Base-by-base conservation (phyloP, 2,888 invertebrate genomes). In the Alviniconcha strummeri region DNA sequence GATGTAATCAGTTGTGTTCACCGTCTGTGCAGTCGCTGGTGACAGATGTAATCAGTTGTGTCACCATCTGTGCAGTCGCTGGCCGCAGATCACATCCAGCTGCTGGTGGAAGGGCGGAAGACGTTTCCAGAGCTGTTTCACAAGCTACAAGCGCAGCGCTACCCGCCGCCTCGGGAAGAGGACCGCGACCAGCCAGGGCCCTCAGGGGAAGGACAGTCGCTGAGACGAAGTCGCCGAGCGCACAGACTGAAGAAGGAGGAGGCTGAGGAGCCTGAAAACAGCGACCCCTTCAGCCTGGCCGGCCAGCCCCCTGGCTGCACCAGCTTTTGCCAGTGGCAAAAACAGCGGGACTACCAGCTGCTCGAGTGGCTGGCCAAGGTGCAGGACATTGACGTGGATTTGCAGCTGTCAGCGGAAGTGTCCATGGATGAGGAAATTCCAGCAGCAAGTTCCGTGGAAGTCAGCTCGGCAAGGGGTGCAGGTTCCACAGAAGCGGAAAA, bases 281-380 rank as follows among this genome's bases (percentile, higher is more conserved):
- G 54, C 7, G 13, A 80, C 15, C 67, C 67, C n/a, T 67, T 80
- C 67, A 67, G 67, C 19, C 2, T 80, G 52, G 3, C 54, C 17
- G 54, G 19, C 36, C 6, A 13, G 67, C 67, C 52, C 8, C 8
- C n/a, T 1, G 54, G 17, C n/a, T 15, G 54, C n/a, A 13, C 9
- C 3, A 54, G 55, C 19, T 80, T 80, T 15, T 4, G 52, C 17
- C 17, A 15, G 55, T 67, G 54, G 54, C 79, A 80, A 13, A 67
- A 54, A 17, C 69, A n/a, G 79, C 13, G 55, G 2, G 69, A 77
- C 36, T 82, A 82, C 55, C 69, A 76, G 36, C 19, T 69, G 54
- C 36, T 77, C 69, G 82, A 82, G 9, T 82, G 82, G 82, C 75
- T 82, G 67, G 60, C 64, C 56, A 69, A 17, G 69, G 13, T 54